A percentile compares a stretch with the other conserved stretches of the same genome.
Conservation (phyloP, 92 coral and sea anemone genomes). For the Zoanthus gigantus region DNA sequence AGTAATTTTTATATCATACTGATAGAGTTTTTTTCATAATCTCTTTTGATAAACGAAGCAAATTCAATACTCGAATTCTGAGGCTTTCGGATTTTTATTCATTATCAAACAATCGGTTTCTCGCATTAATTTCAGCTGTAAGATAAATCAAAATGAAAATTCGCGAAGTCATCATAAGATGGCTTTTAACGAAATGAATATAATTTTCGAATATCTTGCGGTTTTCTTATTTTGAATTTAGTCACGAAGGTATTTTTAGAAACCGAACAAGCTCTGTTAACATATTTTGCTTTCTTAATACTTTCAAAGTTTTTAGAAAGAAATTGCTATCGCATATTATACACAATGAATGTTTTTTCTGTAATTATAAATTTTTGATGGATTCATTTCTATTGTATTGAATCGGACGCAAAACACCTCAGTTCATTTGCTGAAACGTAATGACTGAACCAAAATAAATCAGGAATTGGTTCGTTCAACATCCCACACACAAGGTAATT, state of each 20-base stretch:
- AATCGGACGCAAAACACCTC: conserved; percentile 3
- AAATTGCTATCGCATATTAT: neutral
- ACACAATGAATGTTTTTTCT: conserved; percentile 1
- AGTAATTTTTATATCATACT: too few species aligned
- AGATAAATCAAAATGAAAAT: neutral
- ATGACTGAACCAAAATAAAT: conserved; percentile 17
- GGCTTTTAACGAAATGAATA: neutral
- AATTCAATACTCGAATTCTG: too few species aligned
- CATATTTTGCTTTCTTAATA: too few species aligned
- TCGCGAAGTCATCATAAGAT: neutral
- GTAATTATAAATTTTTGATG: conserved; percentile 47
- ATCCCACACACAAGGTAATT: conserved; percentile 27
- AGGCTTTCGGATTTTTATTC: neutral
- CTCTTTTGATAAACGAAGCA: too few species aligned
- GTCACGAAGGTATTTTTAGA: too few species aligned
- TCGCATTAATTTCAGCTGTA: neutral
- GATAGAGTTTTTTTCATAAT: too few species aligned
- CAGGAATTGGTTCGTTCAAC: neutral
- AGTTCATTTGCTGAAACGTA: conserved; percentile 41
- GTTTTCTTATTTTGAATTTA: too few species aligned
- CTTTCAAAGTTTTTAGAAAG: neutral
- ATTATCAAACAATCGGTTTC: neutral
- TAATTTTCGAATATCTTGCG: too few species aligned
- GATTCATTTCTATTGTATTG: conserved; percentile 25
- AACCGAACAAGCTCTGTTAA: too few species aligned